Evolutionary conservation across 2,113 vertebrate genomes (phyloP).

Genomic region (Toxotes chatareus): DNA sequence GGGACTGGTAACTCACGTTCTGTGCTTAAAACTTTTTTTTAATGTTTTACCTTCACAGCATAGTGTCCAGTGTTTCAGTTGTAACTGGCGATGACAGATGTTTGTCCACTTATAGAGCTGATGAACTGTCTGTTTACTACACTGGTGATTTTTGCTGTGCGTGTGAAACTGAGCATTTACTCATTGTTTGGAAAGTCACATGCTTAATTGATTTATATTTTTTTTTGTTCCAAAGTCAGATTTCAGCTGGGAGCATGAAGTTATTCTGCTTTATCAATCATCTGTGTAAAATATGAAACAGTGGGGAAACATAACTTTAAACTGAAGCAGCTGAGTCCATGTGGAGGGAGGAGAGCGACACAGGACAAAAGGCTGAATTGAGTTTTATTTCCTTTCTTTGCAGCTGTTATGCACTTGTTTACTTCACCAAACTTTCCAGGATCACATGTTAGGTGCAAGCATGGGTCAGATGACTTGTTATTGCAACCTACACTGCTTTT

Average conservation of each 20-base stretch:
- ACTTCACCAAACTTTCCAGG: conserved; percentile 30
- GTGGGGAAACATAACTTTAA: not conserved
- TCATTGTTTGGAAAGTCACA: conserved; percentile 7
- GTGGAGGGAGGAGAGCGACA: not conserved
- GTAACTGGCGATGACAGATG: not conserved
- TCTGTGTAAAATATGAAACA: conserved; percentile 14
- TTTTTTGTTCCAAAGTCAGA: not conserved
- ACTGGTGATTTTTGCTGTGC: conserved; percentile 21
- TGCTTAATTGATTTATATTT: conserved; percentile 12
- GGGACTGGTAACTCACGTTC: conserved; percentile 40
- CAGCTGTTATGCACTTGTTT: conserved; percentile 33
- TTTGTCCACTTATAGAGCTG: conserved; percentile 1
- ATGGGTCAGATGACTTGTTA: conserved; percentile 36
- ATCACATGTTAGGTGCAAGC: conserved; percentile 31
- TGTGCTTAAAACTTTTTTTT: conserved; percentile 23
- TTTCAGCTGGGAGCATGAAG: not conserved
- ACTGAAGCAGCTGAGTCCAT: not conserved
- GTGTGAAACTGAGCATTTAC: conserved; percentile 17
- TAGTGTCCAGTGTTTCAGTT: not conserved
- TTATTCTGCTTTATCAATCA: not conserved
- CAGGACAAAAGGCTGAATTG: conserved; percentile 16
- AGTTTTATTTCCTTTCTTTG: conserved; percentile 48
- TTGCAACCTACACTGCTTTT: not conserved
- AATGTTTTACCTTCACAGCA: conserved; percentile 50
- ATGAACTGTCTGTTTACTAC: not conserved